Evolutionary conservation across 1,140 invertebrate species (phyloP).

Genomic region (Druon quercuslanigerum): DNA sequence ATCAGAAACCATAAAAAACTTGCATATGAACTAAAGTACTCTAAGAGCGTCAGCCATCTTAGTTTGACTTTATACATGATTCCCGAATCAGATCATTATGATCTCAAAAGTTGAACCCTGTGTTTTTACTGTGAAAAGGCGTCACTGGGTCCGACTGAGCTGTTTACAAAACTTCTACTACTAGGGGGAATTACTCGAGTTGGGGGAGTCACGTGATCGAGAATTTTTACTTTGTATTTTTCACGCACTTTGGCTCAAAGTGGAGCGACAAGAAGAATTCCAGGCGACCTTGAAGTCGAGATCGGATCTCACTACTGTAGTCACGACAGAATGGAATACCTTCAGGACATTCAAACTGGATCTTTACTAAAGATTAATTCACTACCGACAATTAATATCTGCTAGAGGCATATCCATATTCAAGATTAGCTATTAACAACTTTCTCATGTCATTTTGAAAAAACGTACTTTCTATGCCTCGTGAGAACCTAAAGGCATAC

Average conservation of each 20-base stretch:
- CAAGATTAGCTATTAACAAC: too few species aligned
- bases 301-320: constrained; percentile 53
- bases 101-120: too few species aligned
- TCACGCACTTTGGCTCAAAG: constrained; percentile 57
- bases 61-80: too few species aligned
- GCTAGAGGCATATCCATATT: background rate
- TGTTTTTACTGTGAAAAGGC: too few species aligned
- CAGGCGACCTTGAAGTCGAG: constrained; percentile 59
- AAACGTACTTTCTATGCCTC: too few species aligned
- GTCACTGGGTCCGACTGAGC: background rate
- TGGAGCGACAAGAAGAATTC: constrained; percentile 56
- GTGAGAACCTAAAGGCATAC: too few species aligned
- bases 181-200: constrained; percentile 22
- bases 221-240: constrained; percentile 41
- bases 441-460: too few species aligned
- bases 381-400: background rate
- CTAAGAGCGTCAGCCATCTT: too few species aligned
- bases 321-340: constrained; percentile 17
- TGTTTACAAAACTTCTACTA: constrained; percentile 40
- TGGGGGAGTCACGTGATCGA: constrained; percentile 36
- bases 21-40: too few species aligned
- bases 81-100: too few species aligned
- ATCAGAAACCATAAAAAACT: too few species aligned
- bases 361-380: background rate
- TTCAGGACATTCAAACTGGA: background rate